Conservation (phyloP, 1,140 invertebrate species). For the Odontomachus brunneus region DNA sequence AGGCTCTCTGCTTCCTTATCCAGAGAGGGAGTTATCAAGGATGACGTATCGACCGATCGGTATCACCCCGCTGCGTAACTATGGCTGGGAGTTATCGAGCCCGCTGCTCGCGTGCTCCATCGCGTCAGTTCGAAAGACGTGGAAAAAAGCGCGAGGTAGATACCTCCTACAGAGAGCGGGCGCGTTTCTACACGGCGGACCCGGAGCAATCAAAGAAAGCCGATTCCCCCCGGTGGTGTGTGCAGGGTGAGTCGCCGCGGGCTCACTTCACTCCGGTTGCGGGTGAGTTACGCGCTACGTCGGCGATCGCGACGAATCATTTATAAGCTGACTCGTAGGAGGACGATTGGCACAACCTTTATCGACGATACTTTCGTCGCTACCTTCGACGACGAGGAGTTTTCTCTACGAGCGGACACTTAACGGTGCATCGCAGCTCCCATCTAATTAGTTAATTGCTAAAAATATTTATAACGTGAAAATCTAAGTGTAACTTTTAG, state of each 20-base stretch:
- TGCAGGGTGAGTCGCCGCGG: constrained; percentile 31
- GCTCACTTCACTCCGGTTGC: constrained; percentile 2
- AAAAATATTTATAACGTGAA: too few relatives aligned
- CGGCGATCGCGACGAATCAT: constrained; percentile 51
- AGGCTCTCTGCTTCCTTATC: constrained; percentile 57
- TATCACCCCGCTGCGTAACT: constrained; percentile 72
- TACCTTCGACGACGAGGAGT: constrained; percentile 4
- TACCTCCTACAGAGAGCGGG: constrained; percentile 60
- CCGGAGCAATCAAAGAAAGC: constrained; percentile 64
- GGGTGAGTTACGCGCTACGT: constrained; percentile 57
- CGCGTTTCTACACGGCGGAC: constrained; percentile 42
- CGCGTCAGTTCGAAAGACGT: constrained; percentile 55
- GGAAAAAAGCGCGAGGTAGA: constrained; percentile 25
- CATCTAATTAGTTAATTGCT: too few relatives aligned
- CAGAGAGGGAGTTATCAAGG: constrained; percentile 58
- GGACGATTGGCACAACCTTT: constrained; percentile 27
- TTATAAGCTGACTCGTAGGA: constrained; percentile 46
- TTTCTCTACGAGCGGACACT: background rate
- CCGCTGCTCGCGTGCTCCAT: constrained; percentile 61
- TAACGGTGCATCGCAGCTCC: too few relatives aligned
- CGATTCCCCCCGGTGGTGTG: constrained; percentile 49
- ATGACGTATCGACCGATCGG: constrained; percentile 70
- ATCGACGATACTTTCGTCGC: constrained; percentile 26
- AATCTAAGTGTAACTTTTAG: too few relatives aligned
- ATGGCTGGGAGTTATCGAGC: constrained; percentile 69